Evolutionary conservation across 2,113 vertebrate species (phyloP), one percentile per base, ranked within the genome.

Genomic region (Phalacrocorax carbo): DNA sequence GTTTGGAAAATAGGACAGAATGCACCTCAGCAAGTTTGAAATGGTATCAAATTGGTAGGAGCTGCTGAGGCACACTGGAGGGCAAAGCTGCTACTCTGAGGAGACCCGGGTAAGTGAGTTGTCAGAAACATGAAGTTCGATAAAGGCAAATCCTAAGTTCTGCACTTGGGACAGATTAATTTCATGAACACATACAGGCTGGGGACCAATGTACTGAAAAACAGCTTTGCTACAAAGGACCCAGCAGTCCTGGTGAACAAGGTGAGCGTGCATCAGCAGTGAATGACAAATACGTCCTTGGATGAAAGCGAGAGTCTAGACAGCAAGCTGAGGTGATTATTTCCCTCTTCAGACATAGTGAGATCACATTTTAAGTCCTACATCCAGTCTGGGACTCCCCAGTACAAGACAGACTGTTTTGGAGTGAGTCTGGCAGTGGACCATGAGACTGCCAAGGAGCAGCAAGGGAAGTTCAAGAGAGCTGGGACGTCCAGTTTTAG

Each of bases 131-230:
- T 1, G 4, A 75, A 60, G 25, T 32, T 83, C 7, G 8, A 16
- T 58, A 75, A 51, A 51, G 29, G 14, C 23, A 92, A 79, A 72
- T 32, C 14, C 48, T 44, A 65, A 73, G 8, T 30, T 69, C 54
- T 57, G 5, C 12, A 60, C 29, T 34, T 72, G 40, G 10, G 29
- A 76, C 44, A 90, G 44, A 72, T 61, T 52, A 26, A 86, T 61
- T 44, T 40, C 38, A 55, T 55, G 8, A 30, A 57, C 27, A 14
- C 77, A n/a, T 11, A 72, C 19, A 68, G 25, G 16, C 1, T 51
- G 30, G 9, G 25, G 38, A 90, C 3, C 1, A 80, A 36, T 0
- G 1, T 17, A 38, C 19, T 13, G 38, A 69, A 38, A 64, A 77
- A 4, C 13, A 73, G 51, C 21, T 82, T 36, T 82, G 34, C 32